Percentiles rank a stretch among this genome's conserved stretches.
Conservation (phyloP, 92 coral and sea anemone genomes). For the Pocillopora meandrina region DNA sequence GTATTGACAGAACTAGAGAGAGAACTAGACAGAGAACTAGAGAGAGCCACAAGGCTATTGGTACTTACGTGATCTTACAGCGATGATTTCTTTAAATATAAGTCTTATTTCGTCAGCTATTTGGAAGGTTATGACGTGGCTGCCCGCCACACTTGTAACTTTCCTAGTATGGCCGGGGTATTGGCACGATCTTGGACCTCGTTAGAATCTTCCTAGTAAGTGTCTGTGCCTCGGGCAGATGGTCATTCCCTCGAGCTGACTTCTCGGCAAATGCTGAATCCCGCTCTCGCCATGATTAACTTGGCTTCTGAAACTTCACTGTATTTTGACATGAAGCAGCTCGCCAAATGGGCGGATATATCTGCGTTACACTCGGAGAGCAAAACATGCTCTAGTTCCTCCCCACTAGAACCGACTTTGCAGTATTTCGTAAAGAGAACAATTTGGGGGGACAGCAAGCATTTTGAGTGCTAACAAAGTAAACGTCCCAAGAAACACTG, state of each 20-base stretch:
- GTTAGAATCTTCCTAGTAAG: slow-evolving; percentile 55
- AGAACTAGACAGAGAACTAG: not conserved
- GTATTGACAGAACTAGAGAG: not conserved
- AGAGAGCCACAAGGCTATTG: not conserved
- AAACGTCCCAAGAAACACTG: no score
- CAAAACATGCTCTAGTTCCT: no score
- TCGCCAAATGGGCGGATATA: no score
- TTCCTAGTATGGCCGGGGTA: slow-evolving; percentile 52
- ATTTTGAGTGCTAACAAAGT: no score
- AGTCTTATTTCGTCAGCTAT: slow-evolving; percentile 47
- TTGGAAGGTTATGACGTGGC: slow-evolving; percentile 43
- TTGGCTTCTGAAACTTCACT: slow-evolving; percentile 49
- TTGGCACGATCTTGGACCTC: slow-evolving; percentile 49
- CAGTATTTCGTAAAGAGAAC: no score
- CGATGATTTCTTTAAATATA: slow-evolving; percentile 27
- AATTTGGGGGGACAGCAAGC: no score
- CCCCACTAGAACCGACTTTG: no score
- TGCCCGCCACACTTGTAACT: slow-evolving; percentile 28
- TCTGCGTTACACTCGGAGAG: no score
- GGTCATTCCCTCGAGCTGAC: slow-evolving; percentile 36
- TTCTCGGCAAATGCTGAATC: not conserved
- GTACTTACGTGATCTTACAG: slow-evolving; percentile 57
- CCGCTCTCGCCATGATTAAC: slow-evolving; percentile 26
- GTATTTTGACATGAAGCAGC: slow-evolving; percentile 33
- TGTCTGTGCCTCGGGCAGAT: slow-evolving; percentile 64